Evolutionary conservation across 2,888 invertebrate genomes (phyloP).

Genomic region (Oxyscelio sp.): DNA sequence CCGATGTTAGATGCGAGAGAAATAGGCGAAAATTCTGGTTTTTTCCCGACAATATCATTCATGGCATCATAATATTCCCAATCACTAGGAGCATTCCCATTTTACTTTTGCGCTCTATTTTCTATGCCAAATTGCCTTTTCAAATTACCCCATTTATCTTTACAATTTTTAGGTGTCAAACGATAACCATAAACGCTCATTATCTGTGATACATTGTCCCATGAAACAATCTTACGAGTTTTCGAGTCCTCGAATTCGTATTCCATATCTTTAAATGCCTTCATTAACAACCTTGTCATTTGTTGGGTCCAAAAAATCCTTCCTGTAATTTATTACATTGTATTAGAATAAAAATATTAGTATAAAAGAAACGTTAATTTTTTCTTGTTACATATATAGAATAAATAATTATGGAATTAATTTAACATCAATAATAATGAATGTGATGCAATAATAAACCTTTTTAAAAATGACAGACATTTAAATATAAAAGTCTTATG

Average conservation of each 20-base stretch:
- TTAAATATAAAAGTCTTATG: no score
- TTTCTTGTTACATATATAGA: no score
- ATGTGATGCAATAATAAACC: no score
- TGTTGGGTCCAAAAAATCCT: neutral
- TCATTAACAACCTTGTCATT: neutral
- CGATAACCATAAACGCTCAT: neutral
- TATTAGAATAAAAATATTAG: no score
- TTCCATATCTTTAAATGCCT: neutral
- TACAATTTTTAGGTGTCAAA: neutral
- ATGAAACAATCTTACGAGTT: neutral
- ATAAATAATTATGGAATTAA: no score
- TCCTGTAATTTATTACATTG: no score
- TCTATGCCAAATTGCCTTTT: neutral
- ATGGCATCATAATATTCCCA: conserved; percentile 6
- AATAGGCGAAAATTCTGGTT: conserved; percentile 3
- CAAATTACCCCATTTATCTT: neutral
- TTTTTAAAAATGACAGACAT: no score
- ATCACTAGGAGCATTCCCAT: neutral
- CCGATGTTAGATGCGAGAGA: neutral
- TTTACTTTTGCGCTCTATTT: neutral
- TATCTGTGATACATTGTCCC: neutral
- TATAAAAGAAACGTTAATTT: no score
- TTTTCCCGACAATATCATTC: conserved; percentile 4
- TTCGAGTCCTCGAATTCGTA: neutral
- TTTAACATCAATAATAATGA: no score